Percentiles rank a stretch among this genome's conserved stretches.
Conservation (phyloP, 1,140 invertebrate species). For the Panulirus ornatus region DNA sequence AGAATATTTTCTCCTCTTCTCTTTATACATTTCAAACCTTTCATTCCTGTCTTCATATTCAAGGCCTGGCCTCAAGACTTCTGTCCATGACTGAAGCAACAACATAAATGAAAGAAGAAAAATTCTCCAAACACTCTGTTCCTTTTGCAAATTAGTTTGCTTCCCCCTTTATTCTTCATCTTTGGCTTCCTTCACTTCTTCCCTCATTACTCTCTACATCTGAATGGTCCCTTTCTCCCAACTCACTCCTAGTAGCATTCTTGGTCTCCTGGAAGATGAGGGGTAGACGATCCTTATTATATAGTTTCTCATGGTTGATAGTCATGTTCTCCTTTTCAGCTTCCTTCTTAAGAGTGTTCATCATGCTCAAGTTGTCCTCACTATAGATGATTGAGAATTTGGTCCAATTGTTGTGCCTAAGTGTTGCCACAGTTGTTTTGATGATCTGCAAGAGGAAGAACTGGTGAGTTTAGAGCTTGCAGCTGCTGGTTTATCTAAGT, state of each 20-base stretch:
- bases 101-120: no score
- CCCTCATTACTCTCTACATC: no score
- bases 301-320: slow-evolving; percentile 34
- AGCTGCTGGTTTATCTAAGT: no score
- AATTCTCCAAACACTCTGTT: no score
- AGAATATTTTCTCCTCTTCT: no score
- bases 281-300: slow-evolving; percentile 19
- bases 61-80: no score
- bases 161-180: neutral
- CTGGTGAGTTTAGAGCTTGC: neutral
- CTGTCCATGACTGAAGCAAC: no score
- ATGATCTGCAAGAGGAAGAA: slow-evolving; percentile 45
- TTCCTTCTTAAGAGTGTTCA: slow-evolving; percentile 42
- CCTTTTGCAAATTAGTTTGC: no score
- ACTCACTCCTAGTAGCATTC: slow-evolving; percentile 51
- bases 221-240: neutral
- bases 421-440: slow-evolving; percentile 45
- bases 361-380: slow-evolving; percentile 19
- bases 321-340: slow-evolving; percentile 36
- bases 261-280: slow-evolving; percentile 40
- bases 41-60: neutral
- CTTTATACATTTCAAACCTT: neutral
- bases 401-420: slow-evolving; percentile 51
- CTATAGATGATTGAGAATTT: slow-evolving; percentile 57
- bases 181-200: neutral